Percentiles rank a stretch among this genome's conserved stretches.
These are phyloP conservation scores for Steatocranus sp. DNA, from an alignment of 2,797 vertebrate species.

Conservation along the genomic window DNA sequence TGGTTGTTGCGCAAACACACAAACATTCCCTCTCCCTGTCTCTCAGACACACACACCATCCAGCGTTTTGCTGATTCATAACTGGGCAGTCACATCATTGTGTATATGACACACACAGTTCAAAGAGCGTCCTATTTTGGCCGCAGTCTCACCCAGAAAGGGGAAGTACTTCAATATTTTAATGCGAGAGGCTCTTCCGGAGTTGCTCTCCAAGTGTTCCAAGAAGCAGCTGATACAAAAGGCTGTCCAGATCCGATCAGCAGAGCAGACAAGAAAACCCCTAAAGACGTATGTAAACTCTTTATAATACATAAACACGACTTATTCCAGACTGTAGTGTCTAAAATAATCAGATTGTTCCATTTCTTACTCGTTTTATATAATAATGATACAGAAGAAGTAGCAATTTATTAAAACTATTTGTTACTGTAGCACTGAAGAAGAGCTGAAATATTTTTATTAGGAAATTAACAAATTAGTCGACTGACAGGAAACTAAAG, in stretches of 20 bases:
- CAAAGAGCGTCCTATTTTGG: slow-evolving; percentile 1
- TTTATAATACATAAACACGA: not conserved
- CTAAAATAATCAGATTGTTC: not conserved
- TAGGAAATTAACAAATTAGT: not conserved
- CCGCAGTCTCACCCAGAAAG: not conserved
- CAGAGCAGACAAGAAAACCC: not conserved
- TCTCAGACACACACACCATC: not conserved
- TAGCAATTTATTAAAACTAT: not conserved
- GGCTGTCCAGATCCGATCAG: not conserved
- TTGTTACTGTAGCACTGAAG: not conserved
- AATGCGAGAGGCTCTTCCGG: not conserved
- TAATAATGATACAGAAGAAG: not conserved
- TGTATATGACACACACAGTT: not conserved
- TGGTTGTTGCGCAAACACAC: not conserved
- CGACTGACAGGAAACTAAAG: not conserved
- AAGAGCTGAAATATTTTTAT: not conserved
- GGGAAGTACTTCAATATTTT: slow-evolving; percentile 22
- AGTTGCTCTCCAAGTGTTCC: not conserved
- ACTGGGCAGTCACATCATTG: slow-evolving; percentile 22
- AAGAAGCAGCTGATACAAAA: not conserved
- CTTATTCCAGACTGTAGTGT: not conserved
- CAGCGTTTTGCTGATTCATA: slow-evolving; percentile 45
- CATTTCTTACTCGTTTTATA: not conserved
- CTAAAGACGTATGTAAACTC: not conserved
- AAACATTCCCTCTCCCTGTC: not conserved